Conservation (phyloP, 2,113 vertebrate genomes). For the Sander vitreus region DNA sequence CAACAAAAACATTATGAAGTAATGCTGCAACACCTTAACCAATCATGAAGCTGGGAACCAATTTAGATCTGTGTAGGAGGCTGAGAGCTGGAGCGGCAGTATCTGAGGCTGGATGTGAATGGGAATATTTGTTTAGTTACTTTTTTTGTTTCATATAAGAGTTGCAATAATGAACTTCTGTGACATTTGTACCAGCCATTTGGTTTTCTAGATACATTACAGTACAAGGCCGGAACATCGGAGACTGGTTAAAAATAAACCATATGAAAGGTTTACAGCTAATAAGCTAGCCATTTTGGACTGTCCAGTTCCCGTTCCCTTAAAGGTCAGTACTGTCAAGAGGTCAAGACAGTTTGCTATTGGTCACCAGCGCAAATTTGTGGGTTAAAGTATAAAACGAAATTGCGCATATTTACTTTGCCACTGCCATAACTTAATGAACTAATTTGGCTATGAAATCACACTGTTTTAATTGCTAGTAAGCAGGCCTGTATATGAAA, state of each 20-base stretch:
- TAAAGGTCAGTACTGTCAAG: not conserved
- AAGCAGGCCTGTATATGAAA: not conserved
- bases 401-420: not conserved
- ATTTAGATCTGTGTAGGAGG: slow-evolving; percentile 49
- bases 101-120: not conserved
- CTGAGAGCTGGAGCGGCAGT: not conserved
- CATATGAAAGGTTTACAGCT: not conserved
- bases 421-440: not conserved
- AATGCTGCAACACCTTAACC: not conserved
- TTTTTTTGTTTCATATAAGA: not conserved
- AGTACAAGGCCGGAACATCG: not conserved
- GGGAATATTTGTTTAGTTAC: not conserved
- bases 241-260: not conserved
- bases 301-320: not conserved
- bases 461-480: not conserved
- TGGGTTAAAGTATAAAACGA: no score
- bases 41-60: slow-evolving; percentile 4
- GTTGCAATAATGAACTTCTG: not conserved
- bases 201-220: not conserved
- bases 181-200: not conserved
- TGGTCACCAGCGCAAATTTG: not conserved
- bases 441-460: not conserved
- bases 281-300: not conserved
- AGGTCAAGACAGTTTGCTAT: not conserved
- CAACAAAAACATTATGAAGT: not conserved